Conservation (phyloP, 2,113 vertebrate genomes). For the Phyllopteryx taeniolatus region DNA sequence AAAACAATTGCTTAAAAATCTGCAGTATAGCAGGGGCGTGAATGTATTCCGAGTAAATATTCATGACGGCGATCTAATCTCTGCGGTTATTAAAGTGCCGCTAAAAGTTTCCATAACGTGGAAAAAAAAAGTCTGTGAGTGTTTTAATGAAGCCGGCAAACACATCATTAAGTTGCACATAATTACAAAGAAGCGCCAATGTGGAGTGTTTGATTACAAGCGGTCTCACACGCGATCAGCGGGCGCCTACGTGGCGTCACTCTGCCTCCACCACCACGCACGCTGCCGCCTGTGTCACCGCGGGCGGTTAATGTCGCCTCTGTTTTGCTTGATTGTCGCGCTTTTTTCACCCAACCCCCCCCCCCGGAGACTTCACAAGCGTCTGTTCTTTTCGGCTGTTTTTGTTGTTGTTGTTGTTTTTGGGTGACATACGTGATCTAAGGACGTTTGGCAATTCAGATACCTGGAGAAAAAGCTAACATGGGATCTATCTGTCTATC, state of each 20-base stretch:
- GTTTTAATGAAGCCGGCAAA: neutral
- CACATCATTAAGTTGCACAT: neutral
- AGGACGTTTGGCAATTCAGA: neutral
- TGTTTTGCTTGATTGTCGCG: neutral
- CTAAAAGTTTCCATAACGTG: neutral
- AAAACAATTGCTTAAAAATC: too few species aligned
- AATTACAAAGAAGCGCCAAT: neutral
- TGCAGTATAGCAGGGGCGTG: too few species aligned
- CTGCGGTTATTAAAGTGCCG: neutral
- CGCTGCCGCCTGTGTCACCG: neutral
- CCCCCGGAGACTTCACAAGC: neutral
- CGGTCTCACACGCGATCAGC: neutral
- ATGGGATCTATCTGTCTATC: too few species aligned
- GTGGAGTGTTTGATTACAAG: neutral
- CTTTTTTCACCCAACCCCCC: neutral
- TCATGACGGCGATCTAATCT: neutral
- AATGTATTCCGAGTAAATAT: neutral
- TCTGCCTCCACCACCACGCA: neutral
- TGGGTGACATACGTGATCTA: neutral
- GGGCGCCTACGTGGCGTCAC: neutral
- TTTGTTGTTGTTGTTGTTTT: neutral
- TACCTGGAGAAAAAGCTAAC: too few species aligned
- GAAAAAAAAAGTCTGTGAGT: neutral
- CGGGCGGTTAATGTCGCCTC: neutral
- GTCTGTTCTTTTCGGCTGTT: neutral